Evolutionary conservation across 1,140 invertebrate genomes (phyloP).

Genomic region (Aplysia californica): DNA sequence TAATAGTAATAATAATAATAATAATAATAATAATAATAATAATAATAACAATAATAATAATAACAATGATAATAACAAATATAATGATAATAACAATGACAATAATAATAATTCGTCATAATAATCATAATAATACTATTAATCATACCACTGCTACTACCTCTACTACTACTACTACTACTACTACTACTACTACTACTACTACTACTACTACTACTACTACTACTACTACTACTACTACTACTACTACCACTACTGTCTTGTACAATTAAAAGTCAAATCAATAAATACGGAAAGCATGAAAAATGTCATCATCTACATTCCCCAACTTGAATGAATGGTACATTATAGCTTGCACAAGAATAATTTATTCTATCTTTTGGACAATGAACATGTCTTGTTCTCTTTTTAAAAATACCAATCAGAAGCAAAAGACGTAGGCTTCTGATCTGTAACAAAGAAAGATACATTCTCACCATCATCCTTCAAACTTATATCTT

Average conservation of each 20-base stretch:
- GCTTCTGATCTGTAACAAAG: too few relatives aligned
- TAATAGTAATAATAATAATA: not conserved
- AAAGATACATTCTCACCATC: too few relatives aligned
- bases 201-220: slow-evolving; percentile 30
- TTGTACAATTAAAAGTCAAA: too few relatives aligned
- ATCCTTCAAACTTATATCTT: too few relatives aligned
- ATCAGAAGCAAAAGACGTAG: too few relatives aligned
- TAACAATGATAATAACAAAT: not conserved
- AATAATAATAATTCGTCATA: not conserved
- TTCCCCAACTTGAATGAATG: too few relatives aligned
- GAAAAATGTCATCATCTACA: too few relatives aligned
- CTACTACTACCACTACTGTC: slow-evolving; percentile 17
- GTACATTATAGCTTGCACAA: too few relatives aligned
- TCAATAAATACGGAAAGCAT: too few relatives aligned
- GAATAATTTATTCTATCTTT: too few relatives aligned
- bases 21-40: slow-evolving; percentile 7
- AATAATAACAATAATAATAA: not conserved
- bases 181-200: slow-evolving; percentile 31
- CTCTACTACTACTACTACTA: slow-evolving; percentile 34
- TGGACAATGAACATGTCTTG: too few relatives aligned
- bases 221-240: slow-evolving; percentile 27
- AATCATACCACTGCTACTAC: slow-evolving; percentile 23
- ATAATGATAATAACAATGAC: not conserved
- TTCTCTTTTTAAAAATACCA: too few relatives aligned
- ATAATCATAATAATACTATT: not conserved